These are phyloP conservation scores for Tineola bisselliella DNA, from an alignment of 2,888 invertebrate genomes.

Conservation along the genomic window DNA sequence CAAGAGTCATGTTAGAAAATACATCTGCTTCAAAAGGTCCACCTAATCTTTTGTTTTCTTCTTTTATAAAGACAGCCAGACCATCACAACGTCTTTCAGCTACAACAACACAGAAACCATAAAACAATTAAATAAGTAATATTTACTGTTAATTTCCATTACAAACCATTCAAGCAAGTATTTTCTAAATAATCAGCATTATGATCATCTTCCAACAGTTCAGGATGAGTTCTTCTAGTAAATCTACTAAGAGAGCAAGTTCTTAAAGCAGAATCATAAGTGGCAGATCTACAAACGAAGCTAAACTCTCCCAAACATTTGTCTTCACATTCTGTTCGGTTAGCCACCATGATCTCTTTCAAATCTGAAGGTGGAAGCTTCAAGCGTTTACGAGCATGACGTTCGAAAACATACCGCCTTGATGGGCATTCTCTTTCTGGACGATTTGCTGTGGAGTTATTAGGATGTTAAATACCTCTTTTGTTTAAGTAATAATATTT, in stretches of 20 bases:
- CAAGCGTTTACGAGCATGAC: conserved; percentile 84
- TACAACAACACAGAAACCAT: conserved; percentile 29
- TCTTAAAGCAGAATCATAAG: conserved; percentile 80
- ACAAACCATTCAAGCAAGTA: conserved; percentile 84
- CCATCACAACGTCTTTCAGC: conserved; percentile 89
- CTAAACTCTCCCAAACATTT: conserved; percentile 89
- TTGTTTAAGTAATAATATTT: too few relatives aligned
- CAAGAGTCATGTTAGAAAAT: conserved; percentile 84
- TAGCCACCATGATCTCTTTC: conserved; percentile 85
- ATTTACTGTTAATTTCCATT: not conserved
- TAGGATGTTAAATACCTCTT: too few relatives aligned
- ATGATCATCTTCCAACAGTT: conserved; percentile 84
- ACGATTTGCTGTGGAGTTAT: conserved; percentile 70
- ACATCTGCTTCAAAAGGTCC: conserved; percentile 91
- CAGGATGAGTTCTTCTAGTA: conserved; percentile 87
- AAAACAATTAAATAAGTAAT: conserved; percentile 17
- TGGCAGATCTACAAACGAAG: conserved; percentile 88
- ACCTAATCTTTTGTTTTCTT: conserved; percentile 86
- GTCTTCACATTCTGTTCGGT: conserved; percentile 90
- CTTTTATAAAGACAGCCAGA: conserved; percentile 86
- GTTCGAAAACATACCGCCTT: conserved; percentile 86
- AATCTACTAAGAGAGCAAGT: conserved; percentile 84
- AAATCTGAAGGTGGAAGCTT: conserved; percentile 83
- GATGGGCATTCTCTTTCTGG: conserved; percentile 91
- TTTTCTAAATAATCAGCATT: conserved; percentile 92